These are phyloP conservation scores for Iphiclides podalirius DNA, from an alignment of 2,888 invertebrate species.

Conservation along the genomic window DNA sequence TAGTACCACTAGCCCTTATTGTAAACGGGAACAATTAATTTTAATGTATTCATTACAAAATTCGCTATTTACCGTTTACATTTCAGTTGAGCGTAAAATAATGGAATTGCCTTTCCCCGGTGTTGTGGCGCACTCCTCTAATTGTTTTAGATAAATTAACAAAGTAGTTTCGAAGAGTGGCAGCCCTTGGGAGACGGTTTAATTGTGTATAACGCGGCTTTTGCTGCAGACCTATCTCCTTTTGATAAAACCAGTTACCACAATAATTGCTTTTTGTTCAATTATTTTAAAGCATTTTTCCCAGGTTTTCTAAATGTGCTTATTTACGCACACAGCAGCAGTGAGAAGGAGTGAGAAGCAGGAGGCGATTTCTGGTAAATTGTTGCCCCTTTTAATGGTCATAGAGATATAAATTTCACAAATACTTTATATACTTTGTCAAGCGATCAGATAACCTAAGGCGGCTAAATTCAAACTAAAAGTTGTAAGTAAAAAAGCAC, in stretches of 20 bases:
- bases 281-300: not conserved
- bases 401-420: no score
- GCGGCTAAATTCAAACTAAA: no score
- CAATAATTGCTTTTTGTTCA: constrained; percentile 30
- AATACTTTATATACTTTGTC: no score
- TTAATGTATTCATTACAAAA: constrained; percentile 23
- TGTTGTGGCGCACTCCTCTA: constrained; percentile 62
- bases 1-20: no score
- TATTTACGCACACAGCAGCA: constrained; percentile 3
- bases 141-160: constrained; percentile 77
- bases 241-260: constrained; percentile 49
- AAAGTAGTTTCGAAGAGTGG: constrained; percentile 71
- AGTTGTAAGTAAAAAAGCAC: no score
- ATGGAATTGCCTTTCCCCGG: constrained; percentile 56
- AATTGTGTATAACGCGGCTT: constrained; percentile 57
- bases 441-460: no score
- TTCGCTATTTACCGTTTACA: constrained; percentile 31
- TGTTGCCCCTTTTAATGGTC: no score
- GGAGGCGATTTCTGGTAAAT: no score
- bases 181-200: constrained; percentile 60
- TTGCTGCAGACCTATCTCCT: constrained; percentile 51
- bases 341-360: constrained; percentile 21
- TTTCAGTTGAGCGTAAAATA: constrained; percentile 58
- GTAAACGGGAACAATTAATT: constrained; percentile 19
- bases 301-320: not conserved